Base-by-base conservation (phyloP, 2,797 vertebrate species). In the Macrochelys suwanniensis region DNA sequence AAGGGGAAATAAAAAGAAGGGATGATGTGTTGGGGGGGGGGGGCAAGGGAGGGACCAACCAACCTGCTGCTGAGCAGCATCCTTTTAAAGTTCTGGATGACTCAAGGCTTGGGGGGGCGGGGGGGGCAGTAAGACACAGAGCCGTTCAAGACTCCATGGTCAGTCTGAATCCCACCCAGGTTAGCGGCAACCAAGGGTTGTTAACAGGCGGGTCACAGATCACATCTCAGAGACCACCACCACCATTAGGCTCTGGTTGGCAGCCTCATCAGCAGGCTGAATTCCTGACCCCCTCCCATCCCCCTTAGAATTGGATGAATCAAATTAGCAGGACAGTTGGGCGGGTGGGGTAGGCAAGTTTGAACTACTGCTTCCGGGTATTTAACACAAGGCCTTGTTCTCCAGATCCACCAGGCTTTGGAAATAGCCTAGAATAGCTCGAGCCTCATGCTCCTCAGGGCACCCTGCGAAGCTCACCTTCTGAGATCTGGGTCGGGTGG, bases 131-230 rank as follows among this genome's bases (percentile, higher is more conserved):
- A 0, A 49, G 76, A 13, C 51, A 3, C 47, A 1, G 82, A 0
- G 2, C 88, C 89, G 8, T 13, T 47, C 28, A 2, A 88, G 45
- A 57, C 86, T 54, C 16, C 26, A 26, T 21, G 59, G 90, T 90
- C 80, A 80, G 21, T 89, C 94, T 92, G 25, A 95, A 94, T 89
- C 94, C 96, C 86, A 84, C 90, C 94, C 88, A 25, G 71, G 91
- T 95, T 95, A 95, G 92, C 94, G 61, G 77, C 93, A 94, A 91
- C 89, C 89, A 80, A 80, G 79, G 47, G 92, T 94, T 94, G 86
- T 96, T 88, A 80, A 7, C 42, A 86, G 93, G 95, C 93, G 92
- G 90, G 31, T 47, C 84, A 23, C 4, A 6, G 86, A 93, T 94
- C 5, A 37, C 65, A 71, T 9, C 17, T 37, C 95, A 96, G 94